Percentiles rank a stretch among this genome's conserved stretches.
Evolutionary conservation across 1,140 invertebrate genomes (phyloP).

Genomic region (Caenorhabditis remanei): DNA sequence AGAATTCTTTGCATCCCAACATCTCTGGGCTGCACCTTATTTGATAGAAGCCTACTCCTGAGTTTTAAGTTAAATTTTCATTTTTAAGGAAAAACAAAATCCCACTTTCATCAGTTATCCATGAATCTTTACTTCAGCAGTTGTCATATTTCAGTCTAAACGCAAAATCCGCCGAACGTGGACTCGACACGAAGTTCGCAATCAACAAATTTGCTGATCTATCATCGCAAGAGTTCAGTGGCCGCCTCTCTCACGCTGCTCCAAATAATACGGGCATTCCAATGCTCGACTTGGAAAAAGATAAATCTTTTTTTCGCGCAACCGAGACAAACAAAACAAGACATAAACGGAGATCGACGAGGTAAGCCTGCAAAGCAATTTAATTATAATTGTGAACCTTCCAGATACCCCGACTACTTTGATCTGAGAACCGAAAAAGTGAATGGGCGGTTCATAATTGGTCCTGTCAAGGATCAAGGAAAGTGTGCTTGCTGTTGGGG

Average conservation of each 20-base stretch:
- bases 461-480: neutral
- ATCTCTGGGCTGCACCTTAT: too few species aligned
- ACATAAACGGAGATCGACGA: neutral
- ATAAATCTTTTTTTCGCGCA: neutral
- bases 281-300: neutral
- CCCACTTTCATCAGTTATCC: too few species aligned
- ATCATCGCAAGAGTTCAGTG: neutral
- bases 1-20: too few species aligned
- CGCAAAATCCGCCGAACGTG: neutral
- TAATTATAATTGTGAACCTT: too few species aligned
- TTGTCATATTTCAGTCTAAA: neutral
- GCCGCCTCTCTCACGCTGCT: neutral
- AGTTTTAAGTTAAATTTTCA: too few species aligned
- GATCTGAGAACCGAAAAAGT: slow-evolving; percentile 7
- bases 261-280: slow-evolving; percentile 31
- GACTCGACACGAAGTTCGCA: neutral
- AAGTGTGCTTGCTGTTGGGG: slow-evolving; percentile 28
- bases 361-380: too few species aligned
- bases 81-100: too few species aligned
- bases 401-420: slow-evolving; percentile 19
- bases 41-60: too few species aligned
- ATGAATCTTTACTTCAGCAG: too few species aligned
- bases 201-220: slow-evolving; percentile 40
- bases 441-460: neutral
- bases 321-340: neutral